Conservation (phyloP, 2,113 vertebrate species). For the Trachemys scripta region DNA sequence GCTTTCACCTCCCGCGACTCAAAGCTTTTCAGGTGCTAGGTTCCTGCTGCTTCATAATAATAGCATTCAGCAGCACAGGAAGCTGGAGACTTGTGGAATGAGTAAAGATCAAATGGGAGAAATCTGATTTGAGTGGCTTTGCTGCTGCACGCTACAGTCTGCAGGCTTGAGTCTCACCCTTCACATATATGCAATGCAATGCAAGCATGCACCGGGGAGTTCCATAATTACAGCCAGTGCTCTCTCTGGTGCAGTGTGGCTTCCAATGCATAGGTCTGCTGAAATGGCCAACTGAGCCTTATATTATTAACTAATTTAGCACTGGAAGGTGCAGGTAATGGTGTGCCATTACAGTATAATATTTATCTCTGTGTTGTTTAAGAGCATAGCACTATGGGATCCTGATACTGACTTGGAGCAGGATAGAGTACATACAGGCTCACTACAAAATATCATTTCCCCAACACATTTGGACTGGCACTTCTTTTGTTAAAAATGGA, state of each 20-base stretch:
- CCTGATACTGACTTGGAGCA: not conserved
- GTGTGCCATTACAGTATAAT: accelerated
- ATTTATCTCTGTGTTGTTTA: not conserved
- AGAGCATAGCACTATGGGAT: not conserved
- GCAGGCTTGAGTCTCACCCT: accelerated
- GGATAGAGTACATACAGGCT: not conserved
- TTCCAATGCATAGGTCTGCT: accelerated
- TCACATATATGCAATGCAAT: not conserved
- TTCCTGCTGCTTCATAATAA: accelerated
- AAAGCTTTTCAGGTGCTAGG: not conserved
- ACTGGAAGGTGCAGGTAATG: not conserved
- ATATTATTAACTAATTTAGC: not conserved
- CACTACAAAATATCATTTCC: not conserved
- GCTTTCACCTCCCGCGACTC: not conserved
- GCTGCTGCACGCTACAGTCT: not conserved
- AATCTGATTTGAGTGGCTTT: accelerated
- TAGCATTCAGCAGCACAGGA: not conserved
- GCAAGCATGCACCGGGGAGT: not conserved
- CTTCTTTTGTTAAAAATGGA: not conserved
- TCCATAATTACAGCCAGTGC: not conserved
- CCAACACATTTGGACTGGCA: not conserved
- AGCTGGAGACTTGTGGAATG: accelerated
- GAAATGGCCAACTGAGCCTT: accelerated
- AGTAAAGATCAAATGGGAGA: not conserved
- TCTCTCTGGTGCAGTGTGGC: accelerated